Conservation (phyloP, 2,888 invertebrate genomes). For the Idaea aversata region DNA sequence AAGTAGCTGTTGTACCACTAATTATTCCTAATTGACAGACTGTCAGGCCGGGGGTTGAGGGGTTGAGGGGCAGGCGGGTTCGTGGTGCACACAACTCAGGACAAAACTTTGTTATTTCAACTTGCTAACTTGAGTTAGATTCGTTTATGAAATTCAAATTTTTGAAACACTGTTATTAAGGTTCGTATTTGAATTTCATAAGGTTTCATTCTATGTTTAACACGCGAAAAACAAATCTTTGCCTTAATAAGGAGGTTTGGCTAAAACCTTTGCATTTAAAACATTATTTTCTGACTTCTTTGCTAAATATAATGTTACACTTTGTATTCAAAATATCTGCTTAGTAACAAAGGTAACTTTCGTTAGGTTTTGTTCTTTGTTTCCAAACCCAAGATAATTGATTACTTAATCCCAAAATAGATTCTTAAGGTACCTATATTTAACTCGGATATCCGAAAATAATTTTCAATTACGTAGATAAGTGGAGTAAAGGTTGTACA, state of each 20-base stretch:
- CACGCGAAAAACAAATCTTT: not conserved
- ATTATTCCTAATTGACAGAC: not conserved
- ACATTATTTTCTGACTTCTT: not conserved
- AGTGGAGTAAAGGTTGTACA: not conserved
- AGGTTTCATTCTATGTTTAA: not conserved
- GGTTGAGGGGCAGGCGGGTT: not conserved
- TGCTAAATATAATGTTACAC: not conserved
- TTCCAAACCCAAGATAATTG: not conserved
- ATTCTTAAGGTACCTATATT: too few relatives aligned
- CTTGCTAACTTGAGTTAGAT: not conserved
- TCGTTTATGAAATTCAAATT: conserved; percentile 1
- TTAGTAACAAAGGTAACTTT: too few relatives aligned
- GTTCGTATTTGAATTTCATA: not conserved
- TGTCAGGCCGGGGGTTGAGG: not conserved
- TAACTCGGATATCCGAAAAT: too few relatives aligned
- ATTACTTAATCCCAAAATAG: not conserved
- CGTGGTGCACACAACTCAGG: not conserved
- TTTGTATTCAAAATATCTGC: too few relatives aligned
- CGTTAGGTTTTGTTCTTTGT: not conserved
- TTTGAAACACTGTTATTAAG: not conserved
- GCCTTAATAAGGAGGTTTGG: not conserved
- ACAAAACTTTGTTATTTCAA: not conserved
- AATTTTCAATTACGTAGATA: not conserved
- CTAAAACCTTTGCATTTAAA: not conserved
- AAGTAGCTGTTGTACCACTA: not conserved